Conservation (phyloP, 2,113 vertebrate genomes). For the Synchiropus splendidus region DNA sequence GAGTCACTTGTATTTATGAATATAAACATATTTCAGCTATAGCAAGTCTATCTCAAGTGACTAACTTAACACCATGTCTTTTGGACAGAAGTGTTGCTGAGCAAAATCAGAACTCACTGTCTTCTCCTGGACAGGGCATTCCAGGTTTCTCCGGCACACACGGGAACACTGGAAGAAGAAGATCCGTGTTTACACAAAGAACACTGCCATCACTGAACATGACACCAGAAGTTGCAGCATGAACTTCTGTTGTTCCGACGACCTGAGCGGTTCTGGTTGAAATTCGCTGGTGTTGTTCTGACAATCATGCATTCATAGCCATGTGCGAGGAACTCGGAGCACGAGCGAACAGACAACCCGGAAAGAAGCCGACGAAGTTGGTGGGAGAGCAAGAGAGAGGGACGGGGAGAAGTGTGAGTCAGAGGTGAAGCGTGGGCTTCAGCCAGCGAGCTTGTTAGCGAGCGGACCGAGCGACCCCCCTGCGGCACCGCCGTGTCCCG, state of each 20-base stretch:
- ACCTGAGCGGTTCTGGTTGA: too few relatives aligned
- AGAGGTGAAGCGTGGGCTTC: slow-evolving; percentile 34
- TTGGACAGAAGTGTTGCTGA: too few relatives aligned
- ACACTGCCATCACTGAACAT: too few relatives aligned
- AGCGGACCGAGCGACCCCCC: slow-evolving; percentile 34
- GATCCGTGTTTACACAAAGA: too few relatives aligned
- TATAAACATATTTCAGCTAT: too few relatives aligned
- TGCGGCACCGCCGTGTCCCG: slow-evolving; percentile 5
- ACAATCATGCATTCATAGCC: too few relatives aligned
- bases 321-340: too few relatives aligned
- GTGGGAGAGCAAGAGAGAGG: neutral
- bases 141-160: slow-evolving; percentile 92
- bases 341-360: neutral
- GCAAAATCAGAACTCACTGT: slow-evolving; percentile 75
- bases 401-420: slow-evolving; percentile 23
- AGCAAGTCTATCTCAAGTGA: too few relatives aligned
- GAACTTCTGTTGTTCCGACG: neutral
- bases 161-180: slow-evolving; percentile 77
- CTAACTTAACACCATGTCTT: too few relatives aligned
- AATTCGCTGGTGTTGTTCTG: too few relatives aligned
- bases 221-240: too few relatives aligned
- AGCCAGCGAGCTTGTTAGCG: slow-evolving; percentile 33
- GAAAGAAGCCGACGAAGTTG: neutral
- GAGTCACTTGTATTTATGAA: too few relatives aligned
- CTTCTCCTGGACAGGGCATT: slow-evolving; percentile 96